Conservation (phyloP, 2,113 vertebrate genomes). For the Grallaria varia region DNA sequence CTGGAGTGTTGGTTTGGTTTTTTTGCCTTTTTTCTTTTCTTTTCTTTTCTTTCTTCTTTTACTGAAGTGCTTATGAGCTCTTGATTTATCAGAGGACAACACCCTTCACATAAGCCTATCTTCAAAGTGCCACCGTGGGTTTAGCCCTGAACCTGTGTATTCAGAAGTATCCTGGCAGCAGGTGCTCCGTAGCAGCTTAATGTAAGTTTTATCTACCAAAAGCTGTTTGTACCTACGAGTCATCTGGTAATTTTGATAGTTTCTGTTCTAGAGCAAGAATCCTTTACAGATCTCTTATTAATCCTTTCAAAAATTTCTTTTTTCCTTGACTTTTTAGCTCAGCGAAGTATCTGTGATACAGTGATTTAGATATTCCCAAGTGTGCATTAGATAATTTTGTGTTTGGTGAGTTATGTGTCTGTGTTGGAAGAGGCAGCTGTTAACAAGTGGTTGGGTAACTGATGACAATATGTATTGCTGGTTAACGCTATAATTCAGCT, state of each 20-base stretch:
- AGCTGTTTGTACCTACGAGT: background rate
- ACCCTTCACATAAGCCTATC: background rate
- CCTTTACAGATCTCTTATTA: background rate
- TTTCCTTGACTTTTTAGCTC: background rate
- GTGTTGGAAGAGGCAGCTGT: background rate
- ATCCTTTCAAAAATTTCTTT: background rate
- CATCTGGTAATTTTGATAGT: background rate
- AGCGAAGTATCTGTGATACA: fast-evolving
- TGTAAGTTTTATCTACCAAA: background rate
- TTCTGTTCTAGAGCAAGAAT: background rate
- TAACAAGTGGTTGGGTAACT: background rate
- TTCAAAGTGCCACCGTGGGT: fast-evolving
- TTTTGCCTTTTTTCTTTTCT: background rate
- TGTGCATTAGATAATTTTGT: background rate
- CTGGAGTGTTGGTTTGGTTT: background rate
- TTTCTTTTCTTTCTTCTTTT: background rate
- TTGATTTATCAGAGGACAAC: background rate
- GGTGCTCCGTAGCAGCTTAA: background rate
- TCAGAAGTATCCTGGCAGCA: background rate
- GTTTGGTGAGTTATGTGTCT: background rate
- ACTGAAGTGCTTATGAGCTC: background rate
- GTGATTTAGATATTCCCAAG: background rate
- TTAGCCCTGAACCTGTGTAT: background rate
- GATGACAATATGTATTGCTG: background rate
- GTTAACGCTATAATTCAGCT: background rate